These are phyloP conservation scores for Amphiura filiformis DNA, from an alignment of 35 echinoderm and acorn worm species.

Conservation along the genomic window DNA sequence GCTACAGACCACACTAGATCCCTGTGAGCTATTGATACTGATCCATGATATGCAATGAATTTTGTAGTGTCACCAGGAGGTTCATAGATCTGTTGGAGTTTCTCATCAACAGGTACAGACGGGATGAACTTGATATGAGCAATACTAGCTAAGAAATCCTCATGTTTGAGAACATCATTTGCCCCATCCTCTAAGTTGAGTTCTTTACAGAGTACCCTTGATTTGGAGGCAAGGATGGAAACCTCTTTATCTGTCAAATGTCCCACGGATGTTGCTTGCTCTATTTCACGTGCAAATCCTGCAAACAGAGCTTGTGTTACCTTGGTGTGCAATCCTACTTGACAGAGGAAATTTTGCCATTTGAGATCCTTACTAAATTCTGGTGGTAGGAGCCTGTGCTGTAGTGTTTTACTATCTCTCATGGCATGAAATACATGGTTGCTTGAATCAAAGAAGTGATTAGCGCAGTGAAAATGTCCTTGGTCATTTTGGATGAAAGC, in stretches of 20 bases:
- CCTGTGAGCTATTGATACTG: background rate
- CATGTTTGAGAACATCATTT: background rate
- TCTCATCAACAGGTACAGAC: background rate
- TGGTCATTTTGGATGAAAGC: conserved; percentile 6
- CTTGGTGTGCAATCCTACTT: background rate
- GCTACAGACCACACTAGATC: conserved; percentile 20
- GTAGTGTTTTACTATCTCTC: background rate
- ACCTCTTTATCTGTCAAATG: background rate
- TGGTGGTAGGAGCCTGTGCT: background rate
- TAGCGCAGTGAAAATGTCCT: background rate
- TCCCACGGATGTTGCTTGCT: background rate
- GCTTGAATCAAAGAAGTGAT: background rate
- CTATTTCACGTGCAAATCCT: background rate
- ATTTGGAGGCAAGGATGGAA: background rate
- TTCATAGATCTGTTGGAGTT: conserved; percentile 12
- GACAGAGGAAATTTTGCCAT: background rate
- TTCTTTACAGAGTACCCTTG: background rate
- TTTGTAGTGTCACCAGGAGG: background rate
- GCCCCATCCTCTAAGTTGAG: background rate
- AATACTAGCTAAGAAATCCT: background rate
- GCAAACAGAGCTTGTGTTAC: background rate
- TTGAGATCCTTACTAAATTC: background rate
- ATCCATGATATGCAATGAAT: conserved; percentile 30
- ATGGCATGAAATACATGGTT: conserved; percentile 15
- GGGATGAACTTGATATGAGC: conserved; percentile 13